A percentile compares a stretch with the other conserved stretches of the same genome.
These are phyloP conservation scores for Conger conger DNA, from an alignment of 2,113 vertebrate genomes.

Conservation along the genomic window DNA sequence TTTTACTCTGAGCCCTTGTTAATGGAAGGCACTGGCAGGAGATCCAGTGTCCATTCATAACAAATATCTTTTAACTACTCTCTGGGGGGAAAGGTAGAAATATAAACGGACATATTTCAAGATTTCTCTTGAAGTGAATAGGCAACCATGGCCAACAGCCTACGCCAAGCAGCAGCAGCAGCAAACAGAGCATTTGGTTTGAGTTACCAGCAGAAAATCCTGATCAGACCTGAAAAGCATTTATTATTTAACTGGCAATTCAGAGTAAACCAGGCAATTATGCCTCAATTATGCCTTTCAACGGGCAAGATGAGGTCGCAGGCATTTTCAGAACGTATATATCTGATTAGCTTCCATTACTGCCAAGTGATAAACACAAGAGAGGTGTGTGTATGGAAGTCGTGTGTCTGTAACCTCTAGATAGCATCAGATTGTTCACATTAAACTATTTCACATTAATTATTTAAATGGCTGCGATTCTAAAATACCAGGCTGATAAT, in stretches of 20 bases:
- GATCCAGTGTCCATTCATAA: background rate
- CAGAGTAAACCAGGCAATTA: background rate
- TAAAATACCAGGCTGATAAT: background rate
- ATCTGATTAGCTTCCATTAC: background rate
- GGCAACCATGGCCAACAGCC: background rate
- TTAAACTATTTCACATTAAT: background rate
- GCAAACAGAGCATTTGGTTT: constrained; percentile 1
- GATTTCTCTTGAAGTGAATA: background rate
- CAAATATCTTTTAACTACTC: background rate
- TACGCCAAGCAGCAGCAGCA: background rate
- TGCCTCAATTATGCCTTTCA: background rate
- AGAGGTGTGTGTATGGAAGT: background rate
- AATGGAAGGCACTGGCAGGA: background rate
- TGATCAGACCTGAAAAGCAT: background rate
- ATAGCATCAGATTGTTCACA: background rate
- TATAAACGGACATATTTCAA: background rate
- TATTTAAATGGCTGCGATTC: background rate
- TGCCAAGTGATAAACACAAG: background rate
- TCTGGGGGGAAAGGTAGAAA: background rate
- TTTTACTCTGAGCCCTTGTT: background rate
- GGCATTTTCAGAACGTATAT: background rate
- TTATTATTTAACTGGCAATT: background rate
- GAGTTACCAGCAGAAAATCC: background rate
- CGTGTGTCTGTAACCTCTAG: background rate
- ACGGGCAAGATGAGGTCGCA: background rate